phyloP scores from a whole-genome alignment of 2,113 vertebrate species.

The Dicaeum eximium region DNA sequence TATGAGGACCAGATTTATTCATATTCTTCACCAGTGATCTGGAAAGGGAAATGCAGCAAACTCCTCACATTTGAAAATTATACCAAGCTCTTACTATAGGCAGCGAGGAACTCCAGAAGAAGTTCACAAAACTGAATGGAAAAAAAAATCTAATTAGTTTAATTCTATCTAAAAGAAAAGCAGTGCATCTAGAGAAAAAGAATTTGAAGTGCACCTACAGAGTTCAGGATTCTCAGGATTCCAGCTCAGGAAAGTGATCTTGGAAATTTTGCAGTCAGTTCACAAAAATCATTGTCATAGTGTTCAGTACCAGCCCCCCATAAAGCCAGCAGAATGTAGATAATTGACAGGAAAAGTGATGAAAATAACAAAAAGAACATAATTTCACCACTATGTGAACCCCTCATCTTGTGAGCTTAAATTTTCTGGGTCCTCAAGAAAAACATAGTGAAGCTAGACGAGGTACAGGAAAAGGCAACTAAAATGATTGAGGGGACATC shows the following conservation, averaged over 20 bases:
- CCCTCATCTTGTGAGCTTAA: background rate
- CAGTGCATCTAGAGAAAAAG: background rate
- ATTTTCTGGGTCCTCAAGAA: background rate
- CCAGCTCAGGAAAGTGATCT: background rate
- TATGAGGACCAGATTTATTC: background rate
- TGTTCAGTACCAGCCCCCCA: background rate
- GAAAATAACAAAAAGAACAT: background rate
- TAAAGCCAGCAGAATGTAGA: background rate
- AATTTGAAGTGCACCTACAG: background rate
- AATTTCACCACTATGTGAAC: background rate
- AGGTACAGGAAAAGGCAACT: background rate
- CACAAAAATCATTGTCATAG: background rate
- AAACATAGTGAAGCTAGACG: background rate
- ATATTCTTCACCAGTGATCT: background rate
- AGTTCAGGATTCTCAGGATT: background rate
- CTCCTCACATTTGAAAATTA: background rate
- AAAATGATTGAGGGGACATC: background rate
- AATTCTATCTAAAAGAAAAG: background rate
- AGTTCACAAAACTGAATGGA: background rate
- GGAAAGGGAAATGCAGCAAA: background rate
- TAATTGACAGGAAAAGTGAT: background rate
- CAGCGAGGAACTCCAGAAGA: background rate
- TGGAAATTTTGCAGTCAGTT: background rate
- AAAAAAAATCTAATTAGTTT: background rate
- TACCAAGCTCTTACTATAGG: background rate